Evolutionary conservation across 2,113 vertebrate genomes (phyloP).

Genomic region (Bubo scandiacus): DNA sequence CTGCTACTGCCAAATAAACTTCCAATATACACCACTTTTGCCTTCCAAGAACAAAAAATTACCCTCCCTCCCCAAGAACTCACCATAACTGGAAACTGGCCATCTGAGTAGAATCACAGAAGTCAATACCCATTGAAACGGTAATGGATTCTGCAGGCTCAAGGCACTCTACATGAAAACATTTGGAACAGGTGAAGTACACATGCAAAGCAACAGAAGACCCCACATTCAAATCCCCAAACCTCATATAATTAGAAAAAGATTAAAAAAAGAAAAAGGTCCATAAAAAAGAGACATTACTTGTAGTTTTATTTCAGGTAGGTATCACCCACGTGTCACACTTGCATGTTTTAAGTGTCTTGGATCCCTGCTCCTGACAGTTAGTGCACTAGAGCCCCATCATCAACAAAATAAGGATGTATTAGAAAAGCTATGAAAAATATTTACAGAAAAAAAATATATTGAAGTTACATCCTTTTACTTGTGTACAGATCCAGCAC

Average conservation of each 20-base stretch:
- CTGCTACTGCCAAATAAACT: background rate
- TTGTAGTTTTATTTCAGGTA: background rate
- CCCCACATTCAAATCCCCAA: background rate
- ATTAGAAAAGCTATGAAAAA: background rate
- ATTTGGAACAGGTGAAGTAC: constrained; percentile 57
- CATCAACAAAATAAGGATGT: background rate
- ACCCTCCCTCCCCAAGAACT: constrained; percentile 49
- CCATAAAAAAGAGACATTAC: background rate
- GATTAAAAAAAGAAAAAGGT: background rate
- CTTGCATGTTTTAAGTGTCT: background rate
- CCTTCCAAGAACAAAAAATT: background rate
- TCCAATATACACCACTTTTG: background rate
- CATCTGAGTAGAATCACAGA: constrained; percentile 94
- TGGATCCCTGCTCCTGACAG: background rate
- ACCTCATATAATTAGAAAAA: background rate
- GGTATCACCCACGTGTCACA: background rate
- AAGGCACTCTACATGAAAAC: constrained; percentile 82
- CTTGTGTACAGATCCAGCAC: background rate
- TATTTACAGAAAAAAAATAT: background rate
- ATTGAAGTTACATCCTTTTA: background rate
- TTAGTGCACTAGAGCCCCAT: background rate
- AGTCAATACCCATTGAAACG: constrained; percentile 91
- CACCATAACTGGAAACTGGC: constrained; percentile 96
- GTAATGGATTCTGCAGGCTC: constrained; percentile 86
- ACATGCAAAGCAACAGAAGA: background rate